Evolutionary conservation across 2,797 vertebrate species (phyloP).

Genomic region (Pseudopleuronectes americanus): DNA sequence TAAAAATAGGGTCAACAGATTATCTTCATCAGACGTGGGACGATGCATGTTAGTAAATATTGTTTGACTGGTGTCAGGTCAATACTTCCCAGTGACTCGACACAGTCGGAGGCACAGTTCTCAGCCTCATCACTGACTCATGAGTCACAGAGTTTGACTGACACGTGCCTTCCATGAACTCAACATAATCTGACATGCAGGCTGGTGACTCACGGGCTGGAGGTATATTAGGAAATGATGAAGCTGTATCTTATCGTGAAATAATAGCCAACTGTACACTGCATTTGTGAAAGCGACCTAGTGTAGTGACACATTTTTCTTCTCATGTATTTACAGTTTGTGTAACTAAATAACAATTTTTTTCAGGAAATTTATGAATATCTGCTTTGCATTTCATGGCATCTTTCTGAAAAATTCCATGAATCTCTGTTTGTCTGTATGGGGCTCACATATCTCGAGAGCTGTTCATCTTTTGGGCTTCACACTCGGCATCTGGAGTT

Average conservation of each 20-base stretch:
- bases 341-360: background rate
- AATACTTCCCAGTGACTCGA: slow-evolving; percentile 20
- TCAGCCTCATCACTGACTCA: slow-evolving; percentile 20
- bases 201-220: too few relatives aligned
- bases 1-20: background rate
- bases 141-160: slow-evolving; percentile 41
- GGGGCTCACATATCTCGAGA: too few relatives aligned
- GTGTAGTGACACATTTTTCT: background rate
- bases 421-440: too few relatives aligned
- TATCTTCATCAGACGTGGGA: slow-evolving; percentile 11
- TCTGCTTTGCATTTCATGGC: too few relatives aligned
- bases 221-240: background rate
- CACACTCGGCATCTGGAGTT: too few relatives aligned
- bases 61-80: slow-evolving; percentile 22
- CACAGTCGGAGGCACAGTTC: slow-evolving; percentile 21
- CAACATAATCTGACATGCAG: slow-evolving; percentile 31
- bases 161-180: slow-evolving; percentile 33
- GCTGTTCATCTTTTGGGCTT: too few relatives aligned
- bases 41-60: slow-evolving; percentile 15
- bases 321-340: too few relatives aligned
- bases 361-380: background rate
- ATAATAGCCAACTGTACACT: background rate
- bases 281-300: background rate
- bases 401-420: too few relatives aligned
- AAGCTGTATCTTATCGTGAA: background rate